Evolutionary conservation across 2,113 vertebrate genomes (phyloP).

Genomic region (Acrocephalus kingi): DNA sequence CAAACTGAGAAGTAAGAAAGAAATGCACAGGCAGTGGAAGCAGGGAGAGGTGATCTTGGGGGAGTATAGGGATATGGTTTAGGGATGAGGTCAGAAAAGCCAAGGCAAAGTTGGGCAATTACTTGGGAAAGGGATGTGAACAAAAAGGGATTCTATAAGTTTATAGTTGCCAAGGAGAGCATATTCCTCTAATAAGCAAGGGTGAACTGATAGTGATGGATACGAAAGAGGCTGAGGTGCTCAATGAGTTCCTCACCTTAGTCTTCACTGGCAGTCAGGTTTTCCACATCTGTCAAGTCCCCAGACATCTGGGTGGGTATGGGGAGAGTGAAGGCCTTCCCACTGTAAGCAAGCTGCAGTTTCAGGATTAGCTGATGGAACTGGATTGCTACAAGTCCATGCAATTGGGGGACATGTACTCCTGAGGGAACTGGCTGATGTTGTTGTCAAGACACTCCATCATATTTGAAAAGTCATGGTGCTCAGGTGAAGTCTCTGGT

Average conservation of each 20-base stretch:
- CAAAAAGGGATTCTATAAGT: not conserved
- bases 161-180: not conserved
- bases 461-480: not conserved
- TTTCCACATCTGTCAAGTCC: not conserved
- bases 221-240: too few species aligned
- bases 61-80: too few species aligned
- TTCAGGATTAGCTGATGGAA: not conserved
- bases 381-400: not conserved
- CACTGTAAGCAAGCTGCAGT: not conserved
- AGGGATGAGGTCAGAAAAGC: not conserved
- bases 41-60: rapidly evolving
- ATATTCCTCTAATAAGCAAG: not conserved
- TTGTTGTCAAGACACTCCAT: not conserved
- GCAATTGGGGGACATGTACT: not conserved
- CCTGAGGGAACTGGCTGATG: not conserved
- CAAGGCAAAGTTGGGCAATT: not conserved
- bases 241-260: not conserved
- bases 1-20: not conserved
- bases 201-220: not conserved
- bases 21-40: not conserved
- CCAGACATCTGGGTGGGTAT: not conserved
- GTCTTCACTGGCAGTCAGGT: not conserved
- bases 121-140: not conserved
- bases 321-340: not conserved
- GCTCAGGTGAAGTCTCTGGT: not conserved